A percentile compares a stretch with the other conserved stretches of the same genome.
Conservation (phyloP, 2,888 invertebrate genomes). For the Lamproptera curius region DNA sequence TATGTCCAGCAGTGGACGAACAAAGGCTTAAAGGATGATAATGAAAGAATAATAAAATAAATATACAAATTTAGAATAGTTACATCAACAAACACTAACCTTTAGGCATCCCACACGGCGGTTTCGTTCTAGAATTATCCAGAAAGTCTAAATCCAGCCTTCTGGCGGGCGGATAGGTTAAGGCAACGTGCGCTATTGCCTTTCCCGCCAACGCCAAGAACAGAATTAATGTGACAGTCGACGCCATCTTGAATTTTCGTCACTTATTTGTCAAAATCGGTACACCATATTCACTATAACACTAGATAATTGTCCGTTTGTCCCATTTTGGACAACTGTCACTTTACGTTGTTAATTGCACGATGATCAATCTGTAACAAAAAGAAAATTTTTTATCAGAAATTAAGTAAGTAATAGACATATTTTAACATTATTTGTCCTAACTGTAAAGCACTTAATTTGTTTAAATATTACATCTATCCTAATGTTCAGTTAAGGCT, state of each 20-base stretch:
- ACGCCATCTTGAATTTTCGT: conserved; percentile 42
- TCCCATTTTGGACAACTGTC: not conserved
- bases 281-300: conserved; percentile 8
- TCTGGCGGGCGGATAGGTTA: conserved; percentile 94
- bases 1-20: no score
- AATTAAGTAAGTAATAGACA: no score
- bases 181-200: conserved; percentile 84
- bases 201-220: conserved; percentile 39
- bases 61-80: not conserved
- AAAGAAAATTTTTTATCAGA: no score
- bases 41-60: no score
- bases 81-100: conserved; percentile 74
- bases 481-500: no score
- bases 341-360: no score
- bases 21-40: no score
- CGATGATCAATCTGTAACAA: no score
- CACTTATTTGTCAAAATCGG: not conserved
- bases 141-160: conserved; percentile 94
- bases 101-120: conserved; percentile 97
- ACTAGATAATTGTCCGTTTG: not conserved
- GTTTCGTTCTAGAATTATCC: conserved; percentile 92
- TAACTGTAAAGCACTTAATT: no score
- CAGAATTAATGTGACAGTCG: conserved; percentile 41
- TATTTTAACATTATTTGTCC: no score
- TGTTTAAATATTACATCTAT: no score